These are phyloP conservation scores for Himalopsyche anomala DNA, from an alignment of 2,888 invertebrate species.

Conservation along the genomic window DNA sequence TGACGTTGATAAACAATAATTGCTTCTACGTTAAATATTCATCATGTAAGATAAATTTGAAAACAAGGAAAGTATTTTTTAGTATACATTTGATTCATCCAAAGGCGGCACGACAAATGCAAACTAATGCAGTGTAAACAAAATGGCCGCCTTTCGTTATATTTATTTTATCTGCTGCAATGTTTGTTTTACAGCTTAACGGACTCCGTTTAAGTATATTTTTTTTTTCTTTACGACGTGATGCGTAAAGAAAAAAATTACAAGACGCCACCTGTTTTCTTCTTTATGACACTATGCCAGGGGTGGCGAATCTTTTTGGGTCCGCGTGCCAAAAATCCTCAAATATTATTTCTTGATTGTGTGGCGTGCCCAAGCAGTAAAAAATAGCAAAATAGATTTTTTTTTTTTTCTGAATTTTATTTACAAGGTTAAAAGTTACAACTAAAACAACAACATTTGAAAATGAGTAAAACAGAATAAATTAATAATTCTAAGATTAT, in stretches of 20 bases:
- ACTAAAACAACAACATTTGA: too few relatives aligned
- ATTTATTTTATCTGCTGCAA: conserved; percentile 31
- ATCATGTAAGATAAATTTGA: not conserved
- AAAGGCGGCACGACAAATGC: not conserved
- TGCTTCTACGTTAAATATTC: not conserved
- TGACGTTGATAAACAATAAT: not conserved
- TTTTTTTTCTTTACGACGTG: too few relatives aligned
- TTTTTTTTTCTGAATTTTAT: too few relatives aligned
- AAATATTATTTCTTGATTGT: too few relatives aligned
- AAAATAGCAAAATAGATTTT: too few relatives aligned
- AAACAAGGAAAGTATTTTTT: not conserved
- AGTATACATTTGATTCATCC: not conserved
- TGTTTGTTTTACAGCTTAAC: conserved; percentile 28
- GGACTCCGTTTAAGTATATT: conserved; percentile 1
- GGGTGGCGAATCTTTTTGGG: too few relatives aligned
- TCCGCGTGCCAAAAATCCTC: too few relatives aligned
- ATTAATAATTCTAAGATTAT: too few relatives aligned
- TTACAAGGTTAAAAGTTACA: too few relatives aligned
- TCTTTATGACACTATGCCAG: not conserved
- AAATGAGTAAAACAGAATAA: too few relatives aligned
- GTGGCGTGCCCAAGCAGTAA: too few relatives aligned
- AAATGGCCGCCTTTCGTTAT: conserved; percentile 24
- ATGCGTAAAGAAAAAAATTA: conserved; percentile 36
- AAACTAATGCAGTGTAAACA: conserved; percentile 19
- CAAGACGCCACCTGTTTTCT: conserved; percentile 33